phyloP scores from a whole-genome alignment of 2,888 invertebrate species.

The Pachydiplax longipennis region DNA sequence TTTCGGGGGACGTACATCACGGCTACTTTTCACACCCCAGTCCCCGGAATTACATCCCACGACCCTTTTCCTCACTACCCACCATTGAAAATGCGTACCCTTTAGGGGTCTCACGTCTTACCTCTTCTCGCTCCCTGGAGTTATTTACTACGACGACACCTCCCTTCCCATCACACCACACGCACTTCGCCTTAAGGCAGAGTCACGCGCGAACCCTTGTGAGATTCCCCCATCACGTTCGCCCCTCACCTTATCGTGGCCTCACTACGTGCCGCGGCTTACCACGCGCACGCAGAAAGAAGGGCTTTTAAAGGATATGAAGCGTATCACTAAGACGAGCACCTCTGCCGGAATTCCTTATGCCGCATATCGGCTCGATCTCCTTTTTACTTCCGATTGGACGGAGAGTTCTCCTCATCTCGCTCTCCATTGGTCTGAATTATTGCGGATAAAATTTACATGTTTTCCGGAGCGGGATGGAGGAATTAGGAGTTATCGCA shows the following conservation, averaged over 20 bases:
- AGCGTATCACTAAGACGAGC: neutral
- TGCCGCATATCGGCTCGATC: neutral
- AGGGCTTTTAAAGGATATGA: neutral
- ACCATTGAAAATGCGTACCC: neutral
- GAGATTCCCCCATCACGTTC: neutral
- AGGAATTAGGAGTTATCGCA: neutral
- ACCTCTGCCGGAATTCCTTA: neutral
- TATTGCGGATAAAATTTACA: neutral
- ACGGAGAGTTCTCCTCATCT: neutral
- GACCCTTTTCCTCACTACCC: neutral
- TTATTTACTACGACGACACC: neutral
- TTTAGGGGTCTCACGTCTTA: neutral
- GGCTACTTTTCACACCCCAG: neutral
- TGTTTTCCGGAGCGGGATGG: neutral
- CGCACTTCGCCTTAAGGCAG: neutral
- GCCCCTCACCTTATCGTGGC: neutral
- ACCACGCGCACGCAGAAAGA: neutral
- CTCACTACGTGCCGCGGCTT: neutral
- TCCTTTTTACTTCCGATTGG: neutral
- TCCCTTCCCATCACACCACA: neutral
- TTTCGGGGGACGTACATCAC: neutral
- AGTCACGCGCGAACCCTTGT: neutral
- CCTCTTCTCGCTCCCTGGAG: neutral
- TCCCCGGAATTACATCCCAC: neutral
- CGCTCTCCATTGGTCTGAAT: neutral